A percentile compares a stretch with the other conserved stretches of the same genome.
These are phyloP conservation scores for Antrozous pallidus DNA, from an alignment of 2,797 vertebrate genomes.

Conservation along the genomic window DNA sequence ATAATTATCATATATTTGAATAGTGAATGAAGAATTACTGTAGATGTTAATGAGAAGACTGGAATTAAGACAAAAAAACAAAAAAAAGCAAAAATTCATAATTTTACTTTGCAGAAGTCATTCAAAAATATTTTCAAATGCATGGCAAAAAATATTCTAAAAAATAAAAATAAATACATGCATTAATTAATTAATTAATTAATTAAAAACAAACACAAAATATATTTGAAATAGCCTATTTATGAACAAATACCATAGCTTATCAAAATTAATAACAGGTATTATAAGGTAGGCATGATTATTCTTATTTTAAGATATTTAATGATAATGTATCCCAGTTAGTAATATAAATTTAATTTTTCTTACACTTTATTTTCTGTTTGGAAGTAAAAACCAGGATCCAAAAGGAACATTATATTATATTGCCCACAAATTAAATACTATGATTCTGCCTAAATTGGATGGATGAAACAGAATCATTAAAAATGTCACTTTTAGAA, in stretches of 20 bases:
- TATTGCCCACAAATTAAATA: background rate
- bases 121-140: background rate
- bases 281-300: background rate
- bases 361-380: background rate
- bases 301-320: background rate
- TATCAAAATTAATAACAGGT: background rate
- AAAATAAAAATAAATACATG: background rate
- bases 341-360: conserved; percentile 12
- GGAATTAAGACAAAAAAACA: background rate
- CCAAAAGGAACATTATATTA: background rate
- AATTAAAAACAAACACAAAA: background rate
- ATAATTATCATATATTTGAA: conserved; percentile 7
- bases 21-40: background rate
- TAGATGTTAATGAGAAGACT: background rate
- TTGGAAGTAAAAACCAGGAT: background rate
- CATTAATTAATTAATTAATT: background rate
- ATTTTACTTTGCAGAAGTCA: background rate
- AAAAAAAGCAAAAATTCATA: background rate
- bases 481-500: background rate
- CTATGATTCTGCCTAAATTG: background rate
- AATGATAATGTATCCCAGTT: background rate
- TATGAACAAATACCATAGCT: background rate
- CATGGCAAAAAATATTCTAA: background rate
- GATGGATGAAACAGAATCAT: background rate
- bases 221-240: background rate